These are phyloP conservation scores for Leistus spinibarbis DNA, from an alignment of 2,888 invertebrate genomes.

Conservation along the genomic window DNA sequence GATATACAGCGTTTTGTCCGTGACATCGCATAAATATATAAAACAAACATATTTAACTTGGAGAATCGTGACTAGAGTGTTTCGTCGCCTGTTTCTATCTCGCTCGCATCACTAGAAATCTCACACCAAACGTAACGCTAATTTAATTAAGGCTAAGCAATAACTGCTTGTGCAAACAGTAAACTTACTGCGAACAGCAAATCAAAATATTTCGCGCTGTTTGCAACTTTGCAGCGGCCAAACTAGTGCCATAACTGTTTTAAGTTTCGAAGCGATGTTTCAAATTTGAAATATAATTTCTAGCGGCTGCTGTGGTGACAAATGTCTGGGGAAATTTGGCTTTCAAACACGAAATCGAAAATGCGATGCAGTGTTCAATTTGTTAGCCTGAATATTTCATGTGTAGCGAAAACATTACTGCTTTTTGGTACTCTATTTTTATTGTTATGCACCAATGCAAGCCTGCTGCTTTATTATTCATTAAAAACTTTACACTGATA, in stretches of 20 bases:
- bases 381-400: neutral
- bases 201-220: constrained; percentile 32
- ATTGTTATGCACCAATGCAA: neutral
- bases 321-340: constrained; percentile 37
- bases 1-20: constrained; percentile 24
- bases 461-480: neutral
- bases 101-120: neutral
- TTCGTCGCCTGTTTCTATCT: constrained; percentile 1
- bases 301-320: constrained; percentile 24
- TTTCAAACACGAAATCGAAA: neutral
- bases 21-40: constrained; percentile 30
- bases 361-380: neutral
- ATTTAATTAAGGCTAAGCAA: constrained; percentile 31
- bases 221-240: constrained; percentile 1
- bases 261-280: constrained; percentile 13
- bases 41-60: constrained; percentile 24
- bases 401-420: neutral
- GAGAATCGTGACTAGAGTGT: constrained; percentile 10
- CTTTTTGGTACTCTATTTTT: neutral
- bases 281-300: constrained; percentile 38
- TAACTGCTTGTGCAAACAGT: constrained; percentile 20
- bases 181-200: constrained; percentile 29
- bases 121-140: constrained; percentile 22
- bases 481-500: no score
- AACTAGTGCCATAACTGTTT: neutral